Base-by-base conservation (phyloP, 2,113 vertebrate genomes). In the Chrysemys picta region DNA sequence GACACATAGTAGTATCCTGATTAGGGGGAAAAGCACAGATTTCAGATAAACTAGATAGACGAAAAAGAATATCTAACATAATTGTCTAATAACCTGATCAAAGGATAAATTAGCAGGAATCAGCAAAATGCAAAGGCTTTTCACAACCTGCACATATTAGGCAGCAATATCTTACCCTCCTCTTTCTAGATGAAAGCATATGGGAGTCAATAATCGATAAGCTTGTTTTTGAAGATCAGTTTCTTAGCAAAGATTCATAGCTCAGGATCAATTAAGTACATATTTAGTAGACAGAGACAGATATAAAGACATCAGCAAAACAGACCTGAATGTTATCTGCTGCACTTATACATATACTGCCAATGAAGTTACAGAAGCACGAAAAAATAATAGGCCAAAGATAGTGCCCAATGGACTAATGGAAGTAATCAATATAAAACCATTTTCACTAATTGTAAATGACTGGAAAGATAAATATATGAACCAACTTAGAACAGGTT, bases 11-110 rank as follows among this genome's bases (percentile, higher is more conserved):
- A 45, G 12, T 14, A 96, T 89, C 84, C 79, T 93, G 50, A 92
- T 85, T 80, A 85, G 45, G 3, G 10, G 31, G 35, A 38, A 95
- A 82, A 29, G 29, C 3, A 94, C 47, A 96, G 45, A 91, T 96
- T 86, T 95, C 80, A 96, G 47, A 80, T 96, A 95, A 96, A 95
- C 57, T 91, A 56, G 29, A 89, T 3, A 35, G 86, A 96, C 90
- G 69, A 96, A 92, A 84, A 95, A 31, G 38, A 93, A 56, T 92
- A 90, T 82, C 78, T 96, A 89, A 93, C 35, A 80, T 45, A 82
- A 16, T 93, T 95, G 50, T 85, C 72, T 97, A 93, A 89, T 95
- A 95, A 89, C 31, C 47, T 21, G 75, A 94, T 94, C 53, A 82
- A 95, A 90, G 42, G 4, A 80, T 91, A 96, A 93, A 93, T 95